A percentile compares a stretch with the other conserved stretches of the same genome.
Evolutionary conservation across 2,797 vertebrate species (phyloP).

Genomic region (Lophura swinhoii): DNA sequence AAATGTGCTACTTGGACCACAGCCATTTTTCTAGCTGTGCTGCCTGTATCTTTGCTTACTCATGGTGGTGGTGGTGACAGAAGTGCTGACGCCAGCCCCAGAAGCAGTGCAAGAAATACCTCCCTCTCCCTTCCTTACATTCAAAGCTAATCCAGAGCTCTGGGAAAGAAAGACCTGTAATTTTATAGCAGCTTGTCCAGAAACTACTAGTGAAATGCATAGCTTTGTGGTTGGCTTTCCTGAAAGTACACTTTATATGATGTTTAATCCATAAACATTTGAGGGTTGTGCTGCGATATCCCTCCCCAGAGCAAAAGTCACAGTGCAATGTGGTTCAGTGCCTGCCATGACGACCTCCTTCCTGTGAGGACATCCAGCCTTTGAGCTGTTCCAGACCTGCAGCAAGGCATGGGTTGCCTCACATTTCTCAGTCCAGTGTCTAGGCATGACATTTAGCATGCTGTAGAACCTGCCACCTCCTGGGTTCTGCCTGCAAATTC

Average conservation of each 20-base stretch:
- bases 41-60: slow-evolving; percentile 57
- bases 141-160: slow-evolving; percentile 35
- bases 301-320: accelerated
- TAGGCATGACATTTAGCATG: accelerated
- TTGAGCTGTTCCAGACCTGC: neutral
- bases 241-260: neutral
- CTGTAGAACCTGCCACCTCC: neutral
- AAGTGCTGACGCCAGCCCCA: slow-evolving; percentile 5
- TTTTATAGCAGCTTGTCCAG: slow-evolving; percentile 20
- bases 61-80: slow-evolving; percentile 57
- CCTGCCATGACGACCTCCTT: neutral
- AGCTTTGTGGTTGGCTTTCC: neutral
- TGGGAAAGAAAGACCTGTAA: neutral
- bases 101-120: slow-evolving; percentile 9
- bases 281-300: accelerated
- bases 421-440: neutral
- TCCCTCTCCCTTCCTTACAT: slow-evolving; percentile 13
- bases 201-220: neutral
- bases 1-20: slow-evolving; percentile 72
- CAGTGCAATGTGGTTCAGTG: neutral
- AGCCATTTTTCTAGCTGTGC: slow-evolving; percentile 18
- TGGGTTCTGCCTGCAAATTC: accelerated
- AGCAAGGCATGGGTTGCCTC: accelerated
- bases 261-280: slow-evolving; percentile 28
- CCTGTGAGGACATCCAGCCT: accelerated